phyloP scores from a whole-genome alignment of 30 jellyfish, hydroid and myxozoan species.

The Nemopilema nomurai region DNA sequence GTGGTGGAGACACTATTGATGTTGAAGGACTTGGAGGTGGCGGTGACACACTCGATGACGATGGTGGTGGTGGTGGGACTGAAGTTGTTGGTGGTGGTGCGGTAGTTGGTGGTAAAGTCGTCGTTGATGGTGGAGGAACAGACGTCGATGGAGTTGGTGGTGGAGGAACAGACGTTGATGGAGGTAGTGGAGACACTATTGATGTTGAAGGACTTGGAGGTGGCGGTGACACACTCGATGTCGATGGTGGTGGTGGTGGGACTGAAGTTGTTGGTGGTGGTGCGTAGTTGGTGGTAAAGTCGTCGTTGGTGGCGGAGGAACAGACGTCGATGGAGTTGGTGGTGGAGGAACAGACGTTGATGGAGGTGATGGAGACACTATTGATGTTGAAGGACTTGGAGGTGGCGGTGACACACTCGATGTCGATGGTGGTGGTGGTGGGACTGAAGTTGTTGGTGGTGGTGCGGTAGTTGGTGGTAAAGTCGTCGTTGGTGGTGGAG shows the following conservation, averaged over 20 bases:
- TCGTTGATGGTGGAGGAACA: not conserved
- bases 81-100: constrained; percentile 1
- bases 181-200: not conserved
- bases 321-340: constrained; percentile 28
- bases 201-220: not conserved
- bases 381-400: not conserved
- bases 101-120: not conserved
- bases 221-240: not conserved
- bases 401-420: not conserved
- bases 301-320: too few relatives aligned
- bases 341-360: constrained; percentile 1
- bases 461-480: not conserved
- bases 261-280: constrained; percentile 6
- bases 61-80: constrained; percentile 3
- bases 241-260: constrained; percentile 14
- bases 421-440: constrained; percentile 17
- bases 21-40: constrained; percentile 2
- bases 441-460: not conserved
- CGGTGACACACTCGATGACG: not conserved
- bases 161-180: not conserved
- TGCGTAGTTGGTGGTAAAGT: constrained; percentile 8
- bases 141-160: not conserved
- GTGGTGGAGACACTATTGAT: not conserved
- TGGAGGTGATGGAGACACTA: constrained; percentile 8
- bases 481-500: not conserved